Conservation (phyloP, 2,113 vertebrate genomes). For the Aleadryas rufinucha region DNA sequence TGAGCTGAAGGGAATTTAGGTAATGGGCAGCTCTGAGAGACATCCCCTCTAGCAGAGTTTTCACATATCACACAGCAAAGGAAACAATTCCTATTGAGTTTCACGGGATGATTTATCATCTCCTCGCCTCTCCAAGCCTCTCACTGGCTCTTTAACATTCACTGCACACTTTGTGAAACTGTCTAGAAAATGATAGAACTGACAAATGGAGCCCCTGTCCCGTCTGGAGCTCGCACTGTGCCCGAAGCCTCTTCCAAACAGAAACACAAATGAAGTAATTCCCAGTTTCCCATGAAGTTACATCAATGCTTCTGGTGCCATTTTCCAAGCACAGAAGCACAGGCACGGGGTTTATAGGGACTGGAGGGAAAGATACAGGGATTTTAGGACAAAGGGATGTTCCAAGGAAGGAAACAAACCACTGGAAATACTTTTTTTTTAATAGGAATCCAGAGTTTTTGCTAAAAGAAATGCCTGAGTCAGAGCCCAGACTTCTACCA, state of each 20-base stretch:
- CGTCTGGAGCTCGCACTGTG: neutral
- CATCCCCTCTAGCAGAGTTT: constrained; percentile 46
- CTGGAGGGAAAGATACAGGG: neutral
- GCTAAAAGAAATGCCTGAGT: neutral
- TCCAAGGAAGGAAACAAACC: neutral
- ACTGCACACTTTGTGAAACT: neutral
- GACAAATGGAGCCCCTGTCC: neutral
- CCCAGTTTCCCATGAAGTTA: neutral
- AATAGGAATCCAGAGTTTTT: neutral
- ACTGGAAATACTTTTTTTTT: neutral
- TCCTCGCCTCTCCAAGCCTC: neutral
- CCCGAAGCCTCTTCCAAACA: neutral
- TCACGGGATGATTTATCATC: constrained; percentile 59
- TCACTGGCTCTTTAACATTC: constrained; percentile 14
- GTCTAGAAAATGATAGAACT: neutral
- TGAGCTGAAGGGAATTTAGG: constrained; percentile 60
- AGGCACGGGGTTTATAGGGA: neutral
- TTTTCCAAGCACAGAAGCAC: neutral
- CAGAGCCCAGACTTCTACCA: neutral
- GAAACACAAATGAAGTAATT: neutral
- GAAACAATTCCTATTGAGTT: constrained; percentile 43
- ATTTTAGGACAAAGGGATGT: neutral
- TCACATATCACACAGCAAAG: constrained; percentile 14
- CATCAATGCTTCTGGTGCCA: neutral
- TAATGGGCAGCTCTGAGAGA: constrained; percentile 60